A percentile compares a stretch with the other conserved stretches of the same genome.
Conservation (phyloP, 2,888 invertebrate species). For the Phasia obesa region DNA sequence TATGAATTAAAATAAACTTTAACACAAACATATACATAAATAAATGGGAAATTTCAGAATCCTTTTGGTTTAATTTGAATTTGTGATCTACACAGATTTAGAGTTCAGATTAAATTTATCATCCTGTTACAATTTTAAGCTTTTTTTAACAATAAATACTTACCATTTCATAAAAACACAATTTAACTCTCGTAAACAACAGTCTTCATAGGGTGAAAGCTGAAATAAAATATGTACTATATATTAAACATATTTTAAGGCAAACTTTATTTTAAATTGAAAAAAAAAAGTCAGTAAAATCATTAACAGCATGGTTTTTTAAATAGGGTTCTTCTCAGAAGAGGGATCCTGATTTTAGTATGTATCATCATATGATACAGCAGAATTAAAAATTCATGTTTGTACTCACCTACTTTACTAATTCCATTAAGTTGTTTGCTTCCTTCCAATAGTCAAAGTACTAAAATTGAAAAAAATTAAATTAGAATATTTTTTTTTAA, state of each 20-base stretch:
- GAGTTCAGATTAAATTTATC: conserved; percentile 64
- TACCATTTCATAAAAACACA: neutral
- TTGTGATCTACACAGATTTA: conserved; percentile 67
- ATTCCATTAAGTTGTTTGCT: neutral
- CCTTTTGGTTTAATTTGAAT: conserved; percentile 65
- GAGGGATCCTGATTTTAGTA: conserved; percentile 63
- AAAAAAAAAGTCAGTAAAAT: conserved; percentile 37
- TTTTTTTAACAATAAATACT: neutral
- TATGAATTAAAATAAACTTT: neutral
- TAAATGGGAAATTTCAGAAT: conserved; percentile 42
- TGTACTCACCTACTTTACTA: neutral
- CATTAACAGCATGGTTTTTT: conserved; percentile 59
- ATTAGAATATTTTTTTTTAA: neutral
- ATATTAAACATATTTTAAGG: neutral
- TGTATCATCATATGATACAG: conserved; percentile 48
- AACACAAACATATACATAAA: neutral
- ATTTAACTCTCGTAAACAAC: neutral
- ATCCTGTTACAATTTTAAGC: conserved; percentile 44
- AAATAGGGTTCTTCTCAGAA: conserved; percentile 62
- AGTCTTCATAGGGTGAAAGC: neutral
- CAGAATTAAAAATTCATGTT: neutral
- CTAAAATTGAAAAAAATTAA: neutral
- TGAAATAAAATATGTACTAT: neutral
- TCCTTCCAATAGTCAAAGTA: neutral
- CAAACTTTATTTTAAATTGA: neutral